These are phyloP conservation scores for Eurystomus glaucurus DNA, from an alignment of 2,797 vertebrate genomes.

Conservation along the genomic window DNA sequence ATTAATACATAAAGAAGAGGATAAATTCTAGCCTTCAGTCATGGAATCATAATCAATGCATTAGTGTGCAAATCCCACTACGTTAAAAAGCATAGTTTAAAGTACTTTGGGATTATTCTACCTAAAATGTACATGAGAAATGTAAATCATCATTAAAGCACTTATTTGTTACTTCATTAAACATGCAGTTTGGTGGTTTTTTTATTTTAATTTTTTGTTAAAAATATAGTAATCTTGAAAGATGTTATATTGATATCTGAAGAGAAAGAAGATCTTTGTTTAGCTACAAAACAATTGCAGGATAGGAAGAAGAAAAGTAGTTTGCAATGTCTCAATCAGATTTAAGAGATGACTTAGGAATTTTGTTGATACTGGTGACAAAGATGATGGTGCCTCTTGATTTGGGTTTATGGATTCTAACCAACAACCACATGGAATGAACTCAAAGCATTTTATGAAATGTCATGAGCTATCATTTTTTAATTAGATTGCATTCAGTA, in stretches of 20 bases:
- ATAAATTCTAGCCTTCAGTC: conserved; percentile 50
- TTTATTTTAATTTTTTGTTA: conserved; percentile 16
- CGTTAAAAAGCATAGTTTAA: conserved; percentile 47
- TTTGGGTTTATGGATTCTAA: conserved; percentile 18
- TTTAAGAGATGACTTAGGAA: not conserved
- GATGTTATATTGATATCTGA: not conserved
- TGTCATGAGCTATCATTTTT: not conserved
- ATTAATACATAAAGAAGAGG: conserved; percentile 49
- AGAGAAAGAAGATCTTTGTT: not conserved
- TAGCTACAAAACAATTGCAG: not conserved
- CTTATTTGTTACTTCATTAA: conserved; percentile 45
- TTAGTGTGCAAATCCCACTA: conserved; percentile 51
- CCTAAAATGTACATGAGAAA: conserved; percentile 45
- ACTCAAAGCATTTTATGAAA: not conserved
- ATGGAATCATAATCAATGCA: conserved; percentile 54
- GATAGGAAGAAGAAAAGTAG: not conserved
- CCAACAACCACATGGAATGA: not conserved
- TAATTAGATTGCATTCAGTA: not conserved
- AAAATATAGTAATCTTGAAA: conserved; percentile 11
- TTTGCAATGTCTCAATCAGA: not conserved
- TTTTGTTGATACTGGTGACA: not conserved
- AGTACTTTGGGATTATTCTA: conserved; percentile 35
- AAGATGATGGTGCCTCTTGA: not conserved
- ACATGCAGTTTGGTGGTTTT: not conserved
- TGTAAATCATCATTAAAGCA: conserved; percentile 29